These are phyloP conservation scores for Podabrus alpinus DNA, from an alignment of 2,888 invertebrate genomes.

Conservation along the genomic window DNA sequence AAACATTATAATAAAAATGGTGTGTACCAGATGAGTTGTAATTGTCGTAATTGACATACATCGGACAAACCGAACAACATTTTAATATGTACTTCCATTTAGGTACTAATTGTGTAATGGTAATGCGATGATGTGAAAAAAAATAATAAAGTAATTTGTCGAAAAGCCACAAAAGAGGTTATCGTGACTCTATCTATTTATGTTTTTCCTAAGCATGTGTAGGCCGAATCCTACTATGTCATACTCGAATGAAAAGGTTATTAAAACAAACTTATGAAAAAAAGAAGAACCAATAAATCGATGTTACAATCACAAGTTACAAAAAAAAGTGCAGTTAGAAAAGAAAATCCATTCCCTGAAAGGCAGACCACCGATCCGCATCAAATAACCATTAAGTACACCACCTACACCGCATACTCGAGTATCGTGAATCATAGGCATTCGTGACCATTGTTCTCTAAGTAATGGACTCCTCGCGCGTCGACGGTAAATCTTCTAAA, in stretches of 20 bases:
- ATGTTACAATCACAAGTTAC: background rate
- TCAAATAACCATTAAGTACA: conserved; percentile 38
- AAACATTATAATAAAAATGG: background rate
- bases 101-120: background rate
- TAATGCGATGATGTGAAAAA: background rate
- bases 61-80: background rate
- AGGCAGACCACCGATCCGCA: conserved; percentile 29
- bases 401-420: conserved; percentile 32
- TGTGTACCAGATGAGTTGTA: background rate
- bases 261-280: background rate
- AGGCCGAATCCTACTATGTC: background rate
- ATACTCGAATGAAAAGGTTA: background rate
- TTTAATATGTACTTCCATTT: background rate
- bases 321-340: background rate
- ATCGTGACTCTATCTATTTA: background rate
- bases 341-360: conserved; percentile 9
- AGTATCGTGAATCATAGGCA: conserved; percentile 46
- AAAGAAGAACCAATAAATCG: background rate
- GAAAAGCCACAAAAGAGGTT: background rate
- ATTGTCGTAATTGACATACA: background rate
- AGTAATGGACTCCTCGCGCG: conserved; percentile 49
- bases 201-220: background rate
- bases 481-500: conserved; percentile 48
- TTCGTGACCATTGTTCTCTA: conserved; percentile 51
- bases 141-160: background rate